phyloP scores from a whole-genome alignment of 2,797 vertebrate species.

The Schizothorax lantsangensis region DNA sequence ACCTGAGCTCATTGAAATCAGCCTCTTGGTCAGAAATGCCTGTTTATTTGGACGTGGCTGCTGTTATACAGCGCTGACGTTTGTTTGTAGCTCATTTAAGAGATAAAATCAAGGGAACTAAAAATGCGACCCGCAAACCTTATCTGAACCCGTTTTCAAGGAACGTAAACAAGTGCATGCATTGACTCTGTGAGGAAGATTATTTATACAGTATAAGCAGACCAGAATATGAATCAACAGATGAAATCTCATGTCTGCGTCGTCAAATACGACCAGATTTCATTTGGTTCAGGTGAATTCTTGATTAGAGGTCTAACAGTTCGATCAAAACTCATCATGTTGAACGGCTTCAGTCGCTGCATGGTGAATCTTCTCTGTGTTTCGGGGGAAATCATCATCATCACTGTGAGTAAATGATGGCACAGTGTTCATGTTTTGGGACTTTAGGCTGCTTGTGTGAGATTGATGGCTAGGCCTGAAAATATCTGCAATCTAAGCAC shows the following conservation, averaged over 20 bases:
- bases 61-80: constrained; percentile 10
- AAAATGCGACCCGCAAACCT: constrained; percentile 9
- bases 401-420: not conserved
- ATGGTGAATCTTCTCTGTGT: not conserved
- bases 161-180: constrained; percentile 35
- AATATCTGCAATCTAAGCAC: not conserved
- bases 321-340: not conserved
- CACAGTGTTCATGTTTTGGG: not conserved
- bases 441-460: not conserved
- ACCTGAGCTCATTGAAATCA: too few relatives aligned
- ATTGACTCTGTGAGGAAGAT: constrained; percentile 6
- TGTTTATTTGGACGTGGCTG: not conserved
- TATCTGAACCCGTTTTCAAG: constrained; percentile 28
- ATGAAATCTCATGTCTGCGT: not conserved
- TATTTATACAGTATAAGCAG: not conserved
- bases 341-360: not conserved
- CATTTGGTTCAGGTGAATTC: not conserved
- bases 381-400: not conserved
- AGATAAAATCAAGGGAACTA: constrained; percentile 51
- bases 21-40: not conserved
- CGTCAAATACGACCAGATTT: not conserved
- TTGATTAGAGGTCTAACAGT: not conserved
- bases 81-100: constrained; percentile 44
- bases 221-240: not conserved
- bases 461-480: not conserved